A percentile compares a stretch with the other conserved stretches of the same genome.
Conservation (phyloP, 2,113 vertebrate species). For the Labeo rohita region DNA sequence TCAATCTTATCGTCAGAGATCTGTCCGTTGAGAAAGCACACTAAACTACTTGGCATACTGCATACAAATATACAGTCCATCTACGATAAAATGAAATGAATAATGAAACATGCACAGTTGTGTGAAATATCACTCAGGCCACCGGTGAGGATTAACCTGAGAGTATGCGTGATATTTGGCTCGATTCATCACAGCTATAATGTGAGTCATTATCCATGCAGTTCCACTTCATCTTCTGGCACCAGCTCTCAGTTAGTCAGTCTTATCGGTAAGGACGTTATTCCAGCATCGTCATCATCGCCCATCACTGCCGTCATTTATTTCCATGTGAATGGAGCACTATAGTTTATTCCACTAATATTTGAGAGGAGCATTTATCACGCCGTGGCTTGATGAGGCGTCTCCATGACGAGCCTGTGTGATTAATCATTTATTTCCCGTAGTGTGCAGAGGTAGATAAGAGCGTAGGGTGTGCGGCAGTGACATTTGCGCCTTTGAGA, state of each 20-base stretch:
- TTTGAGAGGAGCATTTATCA: constrained; percentile 39
- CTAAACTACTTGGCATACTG: not conserved
- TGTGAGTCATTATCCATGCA: constrained; percentile 27
- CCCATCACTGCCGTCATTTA: constrained; percentile 31
- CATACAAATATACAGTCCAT: not conserved
- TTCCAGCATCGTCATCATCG: constrained; percentile 32
- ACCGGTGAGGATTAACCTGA: not conserved
- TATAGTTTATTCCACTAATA: constrained; percentile 43
- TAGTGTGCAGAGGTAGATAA: constrained; percentile 42
- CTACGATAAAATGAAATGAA: constrained; percentile 1
- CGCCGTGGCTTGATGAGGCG: constrained; percentile 24
- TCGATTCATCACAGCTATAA: constrained; percentile 20
- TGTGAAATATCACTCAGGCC: constrained; percentile 11
- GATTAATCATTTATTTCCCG: constrained; percentile 44
- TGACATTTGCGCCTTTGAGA: constrained; percentile 40
- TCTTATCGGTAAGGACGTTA: not conserved
- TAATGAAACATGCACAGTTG: not conserved
- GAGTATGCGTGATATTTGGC: constrained; percentile 10
- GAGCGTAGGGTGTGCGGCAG: not conserved
- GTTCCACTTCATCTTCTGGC: constrained; percentile 17
- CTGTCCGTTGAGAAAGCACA: not conserved
- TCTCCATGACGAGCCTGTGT: constrained; percentile 22
- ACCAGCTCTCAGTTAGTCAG: constrained; percentile 5
- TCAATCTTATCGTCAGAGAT: not conserved
- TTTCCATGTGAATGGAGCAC: constrained; percentile 25